phyloP scores from a whole-genome alignment of 1,140 invertebrate species.

The Bathynomus jamesi region DNA sequence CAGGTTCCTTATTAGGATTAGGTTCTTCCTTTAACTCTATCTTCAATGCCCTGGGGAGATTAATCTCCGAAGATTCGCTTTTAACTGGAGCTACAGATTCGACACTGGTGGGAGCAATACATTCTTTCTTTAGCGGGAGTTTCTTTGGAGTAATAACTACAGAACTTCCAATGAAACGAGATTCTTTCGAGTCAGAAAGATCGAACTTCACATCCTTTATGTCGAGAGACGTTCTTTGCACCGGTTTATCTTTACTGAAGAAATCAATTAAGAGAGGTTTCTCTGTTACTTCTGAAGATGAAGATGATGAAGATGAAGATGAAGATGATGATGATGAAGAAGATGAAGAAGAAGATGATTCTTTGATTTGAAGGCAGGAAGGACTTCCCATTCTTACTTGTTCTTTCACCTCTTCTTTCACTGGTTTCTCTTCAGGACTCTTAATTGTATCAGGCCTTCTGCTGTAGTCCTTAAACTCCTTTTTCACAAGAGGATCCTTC shows the following conservation, averaged over 20 bases:
- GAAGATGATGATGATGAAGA: background rate
- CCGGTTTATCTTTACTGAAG: background rate
- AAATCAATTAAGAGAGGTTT: background rate
- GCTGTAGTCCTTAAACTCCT: background rate
- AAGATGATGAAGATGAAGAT: background rate
- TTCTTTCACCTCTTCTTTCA: conserved; percentile 2
- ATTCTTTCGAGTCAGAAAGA: background rate
- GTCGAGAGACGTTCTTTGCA: background rate
- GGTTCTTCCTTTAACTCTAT: conserved; percentile 4
- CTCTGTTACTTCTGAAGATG: background rate
- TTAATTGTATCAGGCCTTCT: background rate
- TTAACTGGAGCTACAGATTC: background rate
- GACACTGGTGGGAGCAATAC: background rate
- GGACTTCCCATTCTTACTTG: background rate
- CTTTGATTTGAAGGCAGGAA: background rate
- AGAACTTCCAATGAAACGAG: background rate
- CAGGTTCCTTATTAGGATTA: background rate
- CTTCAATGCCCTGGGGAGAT: conserved; percentile 4
- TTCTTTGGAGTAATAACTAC: background rate
- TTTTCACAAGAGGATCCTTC: background rate
- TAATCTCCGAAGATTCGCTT: background rate
- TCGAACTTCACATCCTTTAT: background rate
- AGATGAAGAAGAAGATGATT: background rate
- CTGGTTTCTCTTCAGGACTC: background rate
- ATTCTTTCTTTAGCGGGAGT: background rate